Percentiles rank a stretch among this genome's conserved stretches.
These are phyloP conservation scores for Anser cygnoides DNA, from an alignment of 2,113 vertebrate genomes.

Conservation along the genomic window DNA sequence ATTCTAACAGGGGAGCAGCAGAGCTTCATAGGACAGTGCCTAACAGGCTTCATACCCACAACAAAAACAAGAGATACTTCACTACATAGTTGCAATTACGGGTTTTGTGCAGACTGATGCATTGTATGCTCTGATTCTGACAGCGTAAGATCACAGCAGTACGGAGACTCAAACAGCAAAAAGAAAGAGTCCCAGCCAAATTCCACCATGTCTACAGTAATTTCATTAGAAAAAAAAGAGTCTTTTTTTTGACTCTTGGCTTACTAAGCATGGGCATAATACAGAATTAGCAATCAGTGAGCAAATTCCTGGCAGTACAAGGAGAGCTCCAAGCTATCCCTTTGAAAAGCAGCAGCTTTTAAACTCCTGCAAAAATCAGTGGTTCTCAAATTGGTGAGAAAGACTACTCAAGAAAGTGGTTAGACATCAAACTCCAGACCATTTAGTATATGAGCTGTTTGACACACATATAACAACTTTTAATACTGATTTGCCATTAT, in stretches of 20 bases:
- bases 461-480: not conserved
- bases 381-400: fast-evolving
- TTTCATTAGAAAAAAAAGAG: not conserved
- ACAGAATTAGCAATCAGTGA: not conserved
- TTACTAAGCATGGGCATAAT: not conserved
- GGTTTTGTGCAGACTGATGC: not conserved
- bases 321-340: not conserved
- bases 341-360: not conserved
- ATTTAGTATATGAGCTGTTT: not conserved
- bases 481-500: not conserved
- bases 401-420: not conserved
- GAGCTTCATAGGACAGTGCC: not conserved
- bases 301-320: not conserved
- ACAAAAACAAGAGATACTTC: not conserved
- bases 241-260: not conserved
- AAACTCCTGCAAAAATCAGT: not conserved
- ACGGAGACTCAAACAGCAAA: not conserved
- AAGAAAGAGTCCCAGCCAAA: not conserved
- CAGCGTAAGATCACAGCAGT: not conserved
- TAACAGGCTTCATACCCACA: not conserved
- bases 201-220: not conserved
- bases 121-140: not conserved
- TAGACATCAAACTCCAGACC: not conserved
- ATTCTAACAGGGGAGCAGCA: not conserved
- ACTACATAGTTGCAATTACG: not conserved